Conservation (phyloP, 1,140 invertebrate genomes). For the Hermatobates lingyangjiaoensis region DNA sequence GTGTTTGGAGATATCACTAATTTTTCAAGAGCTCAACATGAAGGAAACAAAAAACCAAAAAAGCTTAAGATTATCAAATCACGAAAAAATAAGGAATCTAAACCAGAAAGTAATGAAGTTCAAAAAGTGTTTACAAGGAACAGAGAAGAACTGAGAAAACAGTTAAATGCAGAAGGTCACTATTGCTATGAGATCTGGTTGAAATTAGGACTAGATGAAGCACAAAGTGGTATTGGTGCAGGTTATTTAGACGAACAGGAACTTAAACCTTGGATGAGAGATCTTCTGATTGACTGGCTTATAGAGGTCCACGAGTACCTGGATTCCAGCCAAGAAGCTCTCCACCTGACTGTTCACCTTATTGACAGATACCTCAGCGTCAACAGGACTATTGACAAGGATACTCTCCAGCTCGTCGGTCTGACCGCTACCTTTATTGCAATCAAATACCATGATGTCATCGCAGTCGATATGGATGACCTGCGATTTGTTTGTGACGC, state of each 20-base stretch:
- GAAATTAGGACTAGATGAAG: not conserved
- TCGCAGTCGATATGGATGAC: slow-evolving; percentile 58
- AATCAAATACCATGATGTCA: slow-evolving; percentile 89
- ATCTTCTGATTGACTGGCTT: slow-evolving; percentile 79
- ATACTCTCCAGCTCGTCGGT: slow-evolving; percentile 71
- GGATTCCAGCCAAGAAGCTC: slow-evolving; percentile 65
- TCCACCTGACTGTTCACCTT: slow-evolving; percentile 70
- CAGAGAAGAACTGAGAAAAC: not conserved
- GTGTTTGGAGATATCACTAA: too few relatives aligned
- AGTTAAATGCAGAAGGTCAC: not conserved
- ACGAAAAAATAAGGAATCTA: not conserved
- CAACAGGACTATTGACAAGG: slow-evolving; percentile 35
- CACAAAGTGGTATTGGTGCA: slow-evolving; percentile 7
- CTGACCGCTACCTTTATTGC: slow-evolving; percentile 78
- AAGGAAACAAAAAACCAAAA: too few relatives aligned
- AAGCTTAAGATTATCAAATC: too few relatives aligned
- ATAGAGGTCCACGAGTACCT: slow-evolving; percentile 80
- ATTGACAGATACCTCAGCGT: slow-evolving; percentile 75
- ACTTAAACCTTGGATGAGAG: slow-evolving; percentile 12
- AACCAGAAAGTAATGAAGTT: not conserved
- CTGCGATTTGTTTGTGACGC: slow-evolving; percentile 84
- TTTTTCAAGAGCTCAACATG: too few relatives aligned
- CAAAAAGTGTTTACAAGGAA: not conserved
- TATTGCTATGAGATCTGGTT: slow-evolving; percentile 1
- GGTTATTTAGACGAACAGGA: not conserved